Evolutionary conservation across 30 jellyfish, hydroid and myxozoan genomes (phyloP).

Genomic region (Pseudorhiza aurosa): DNA sequence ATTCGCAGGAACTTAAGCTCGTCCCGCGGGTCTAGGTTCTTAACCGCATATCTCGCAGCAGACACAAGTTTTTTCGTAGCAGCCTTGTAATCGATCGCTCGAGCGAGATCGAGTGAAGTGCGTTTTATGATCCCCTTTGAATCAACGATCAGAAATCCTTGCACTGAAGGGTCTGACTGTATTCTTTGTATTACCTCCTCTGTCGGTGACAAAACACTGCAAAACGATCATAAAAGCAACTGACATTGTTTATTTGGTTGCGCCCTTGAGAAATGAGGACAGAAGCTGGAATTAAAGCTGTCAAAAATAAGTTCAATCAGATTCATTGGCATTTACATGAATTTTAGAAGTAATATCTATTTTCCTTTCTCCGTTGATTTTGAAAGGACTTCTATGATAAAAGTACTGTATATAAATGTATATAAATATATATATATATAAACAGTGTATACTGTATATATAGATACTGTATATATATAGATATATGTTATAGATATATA

Average conservation of each 20-base stretch:
- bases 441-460: too few relatives aligned
- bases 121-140: constrained; percentile 66
- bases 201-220: constrained; percentile 52
- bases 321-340: too few relatives aligned
- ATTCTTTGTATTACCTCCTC: constrained; percentile 66
- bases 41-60: constrained; percentile 69
- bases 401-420: too few relatives aligned
- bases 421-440: too few relatives aligned
- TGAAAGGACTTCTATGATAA: too few relatives aligned
- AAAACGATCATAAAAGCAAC: background rate
- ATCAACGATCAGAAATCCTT: constrained; percentile 72
- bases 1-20: constrained; percentile 67
- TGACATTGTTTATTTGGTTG: background rate
- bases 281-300: background rate
- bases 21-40: constrained; percentile 81
- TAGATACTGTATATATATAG: too few relatives aligned
- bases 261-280: background rate
- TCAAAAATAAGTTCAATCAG: too few relatives aligned
- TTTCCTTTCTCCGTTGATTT: too few relatives aligned
- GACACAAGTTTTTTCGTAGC: constrained; percentile 70
- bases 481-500: too few relatives aligned
- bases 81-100: constrained; percentile 54
- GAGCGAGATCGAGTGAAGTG: constrained; percentile 61
- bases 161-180: constrained; percentile 67
- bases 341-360: too few relatives aligned